Percentiles rank a stretch among this genome's conserved stretches.
Evolutionary conservation across 2,888 invertebrate genomes (phyloP).

Genomic region (Trachelus iudaicus): DNA sequence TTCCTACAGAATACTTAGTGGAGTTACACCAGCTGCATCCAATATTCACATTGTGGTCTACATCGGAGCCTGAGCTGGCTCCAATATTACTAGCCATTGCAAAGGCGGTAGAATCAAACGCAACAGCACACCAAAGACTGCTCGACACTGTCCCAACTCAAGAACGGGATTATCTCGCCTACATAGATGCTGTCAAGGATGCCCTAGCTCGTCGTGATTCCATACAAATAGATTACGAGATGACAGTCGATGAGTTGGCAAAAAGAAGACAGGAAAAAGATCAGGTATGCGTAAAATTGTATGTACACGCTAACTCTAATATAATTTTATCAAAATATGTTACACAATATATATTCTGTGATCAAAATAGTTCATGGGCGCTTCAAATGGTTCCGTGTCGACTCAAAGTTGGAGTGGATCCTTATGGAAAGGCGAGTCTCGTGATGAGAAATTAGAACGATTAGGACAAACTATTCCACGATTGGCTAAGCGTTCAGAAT

Average conservation of each 20-base stretch:
- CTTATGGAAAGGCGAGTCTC: conserved; percentile 72
- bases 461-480: conserved; percentile 67
- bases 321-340: background rate
- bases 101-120: conserved; percentile 67
- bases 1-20: conserved; percentile 65
- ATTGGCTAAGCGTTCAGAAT: conserved; percentile 68
- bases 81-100: conserved; percentile 66
- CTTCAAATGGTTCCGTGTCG: conserved; percentile 37
- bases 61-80: conserved; percentile 69
- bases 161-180: conserved; percentile 73
- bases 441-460: conserved; percentile 69
- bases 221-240: conserved; percentile 74
- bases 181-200: conserved; percentile 76
- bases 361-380: conserved; percentile 39
- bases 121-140: conserved; percentile 67
- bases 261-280: conserved; percentile 73
- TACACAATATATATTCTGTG: conserved; percentile 23
- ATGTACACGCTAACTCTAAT: background rate
- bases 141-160: conserved; percentile 65
- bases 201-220: conserved; percentile 73
- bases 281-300: conserved; percentile 64
- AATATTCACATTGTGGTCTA: conserved; percentile 72
- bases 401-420: conserved; percentile 65
- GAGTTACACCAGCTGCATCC: conserved; percentile 73
- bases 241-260: conserved; percentile 72